A percentile compares a stretch with the other conserved stretches of the same genome.
Evolutionary conservation across 2,797 vertebrate genomes (phyloP).

Genomic region (Dermochelys coriacea): DNA sequence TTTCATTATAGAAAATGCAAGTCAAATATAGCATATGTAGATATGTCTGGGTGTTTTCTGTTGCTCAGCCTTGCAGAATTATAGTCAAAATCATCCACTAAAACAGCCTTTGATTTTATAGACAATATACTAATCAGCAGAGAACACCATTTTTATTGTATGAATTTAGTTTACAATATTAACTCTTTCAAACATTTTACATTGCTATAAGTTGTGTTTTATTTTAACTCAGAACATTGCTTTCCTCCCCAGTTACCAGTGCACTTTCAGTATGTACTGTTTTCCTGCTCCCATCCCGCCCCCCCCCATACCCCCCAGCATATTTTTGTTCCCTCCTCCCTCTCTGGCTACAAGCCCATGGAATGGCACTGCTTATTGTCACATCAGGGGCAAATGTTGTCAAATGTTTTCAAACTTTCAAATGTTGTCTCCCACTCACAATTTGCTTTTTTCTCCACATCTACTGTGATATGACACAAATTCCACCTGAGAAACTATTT

Average conservation of each 20-base stretch:
- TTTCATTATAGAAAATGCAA: neutral
- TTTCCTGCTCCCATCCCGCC: neutral
- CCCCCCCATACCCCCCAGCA: neutral
- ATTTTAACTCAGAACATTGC: neutral
- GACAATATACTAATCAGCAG: neutral
- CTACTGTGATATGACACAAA: neutral
- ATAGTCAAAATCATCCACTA: neutral
- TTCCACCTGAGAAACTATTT: neutral
- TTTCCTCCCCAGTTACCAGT: neutral
- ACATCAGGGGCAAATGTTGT: neutral
- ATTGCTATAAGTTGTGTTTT: neutral
- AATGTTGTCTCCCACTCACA: neutral
- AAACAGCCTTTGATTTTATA: neutral
- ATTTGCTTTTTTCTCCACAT: slow-evolving; percentile 1
- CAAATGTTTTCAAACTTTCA: too few species aligned
- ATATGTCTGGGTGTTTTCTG: neutral
- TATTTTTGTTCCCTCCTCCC: neutral
- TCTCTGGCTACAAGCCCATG: neutral
- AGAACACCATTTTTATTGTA: neutral
- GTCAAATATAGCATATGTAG: neutral
- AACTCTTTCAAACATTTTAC: neutral
- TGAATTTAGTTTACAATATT: neutral
- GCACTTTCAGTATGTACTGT: neutral
- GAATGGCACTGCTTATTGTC: neutral
- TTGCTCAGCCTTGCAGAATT: neutral